A percentile compares a stretch with the other conserved stretches of the same genome.
Conservation (phyloP, 2,113 vertebrate species). For the Emydocephalus ijimae region DNA sequence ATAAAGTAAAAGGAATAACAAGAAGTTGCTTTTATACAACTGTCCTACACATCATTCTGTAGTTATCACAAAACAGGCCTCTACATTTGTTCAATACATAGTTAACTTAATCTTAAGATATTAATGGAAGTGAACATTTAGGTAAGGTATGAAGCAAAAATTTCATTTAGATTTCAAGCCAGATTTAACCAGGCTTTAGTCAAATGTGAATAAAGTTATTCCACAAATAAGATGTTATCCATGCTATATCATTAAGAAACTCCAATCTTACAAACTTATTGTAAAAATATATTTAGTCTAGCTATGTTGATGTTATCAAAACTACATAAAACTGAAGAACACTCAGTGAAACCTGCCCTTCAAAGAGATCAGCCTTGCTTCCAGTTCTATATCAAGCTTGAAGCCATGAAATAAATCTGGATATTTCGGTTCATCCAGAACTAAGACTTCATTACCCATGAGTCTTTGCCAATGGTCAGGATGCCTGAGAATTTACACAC, state of each 20-base stretch:
- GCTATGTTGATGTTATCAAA: neutral
- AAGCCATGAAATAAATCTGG: neutral
- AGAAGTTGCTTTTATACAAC: neutral
- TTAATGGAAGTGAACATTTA: conserved; percentile 47
- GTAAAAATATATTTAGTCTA: conserved; percentile 40
- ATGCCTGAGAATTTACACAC: neutral
- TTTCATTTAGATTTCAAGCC: conserved; percentile 69
- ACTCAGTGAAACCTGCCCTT: neutral
- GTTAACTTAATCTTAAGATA: conserved; percentile 54
- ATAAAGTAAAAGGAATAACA: conserved; percentile 1
- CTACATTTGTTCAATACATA: conserved; percentile 38
- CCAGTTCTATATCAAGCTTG: neutral
- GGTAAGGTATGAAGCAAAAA: conserved; percentile 37
- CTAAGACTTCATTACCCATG: neutral
- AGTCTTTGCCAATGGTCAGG: neutral
- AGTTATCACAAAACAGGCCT: conserved; percentile 8
- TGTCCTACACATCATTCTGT: neutral
- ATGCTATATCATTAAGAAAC: conserved; percentile 56
- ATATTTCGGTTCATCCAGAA: neutral
- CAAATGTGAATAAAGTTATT: conserved; percentile 61
- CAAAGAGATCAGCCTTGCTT: neutral
- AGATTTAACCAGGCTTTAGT: conserved; percentile 66
- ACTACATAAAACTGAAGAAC: neutral
- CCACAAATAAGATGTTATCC: conserved; percentile 62
- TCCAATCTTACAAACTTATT: conserved; percentile 23